Base-by-base conservation (phyloP, 2,888 invertebrate genomes). In the Cryptus armator region DNA sequence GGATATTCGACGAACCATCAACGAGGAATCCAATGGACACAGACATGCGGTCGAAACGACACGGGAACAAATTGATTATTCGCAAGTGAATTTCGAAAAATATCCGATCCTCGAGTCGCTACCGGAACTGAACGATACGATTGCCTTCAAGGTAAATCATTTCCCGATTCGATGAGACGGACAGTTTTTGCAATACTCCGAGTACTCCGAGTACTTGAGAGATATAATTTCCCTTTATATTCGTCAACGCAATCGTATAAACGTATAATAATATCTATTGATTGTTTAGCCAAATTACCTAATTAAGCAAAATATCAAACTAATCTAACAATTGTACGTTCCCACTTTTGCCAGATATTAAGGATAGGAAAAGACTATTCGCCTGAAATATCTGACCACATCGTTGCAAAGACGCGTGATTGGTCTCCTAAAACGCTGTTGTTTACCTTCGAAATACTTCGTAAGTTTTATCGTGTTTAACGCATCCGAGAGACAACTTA, bases 341-440 rank as follows among this genome's bases (percentile, higher is more conserved):
- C 43, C 82, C 86, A 81, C 83, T 64, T 75, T 70, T 89, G 89
- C 19, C 84, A 94, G 94, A 92, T 93, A 84, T 88, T 94, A 4
- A 93, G 91, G 87, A 90, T 94, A 62, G 92, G 90, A 24, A 86
- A 89, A 32, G 90, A 93, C 86, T 94, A 94, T 83, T 91, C 91
- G n/a, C 94, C 94, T 6, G 90, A 92, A 85, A 46, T 94, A 16
- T 94, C 94, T 0, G 88, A 91, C 10, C 89, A 89, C 46, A 93
- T 94, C 66, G 82, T 94, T 29, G 94, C 91, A 0, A 88, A 92
- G 88, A 92, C 92, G 3, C 7, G 91, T 29, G 79, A 83, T 9
- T 88, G 82, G 82, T 85, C 80, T 59, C 24, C 83, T 10, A 87
- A 88, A 16, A 86, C 78, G 16, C 51, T 12, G n/a, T n/a, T 43